Evolutionary conservation across 2,797 vertebrate genomes (phyloP), one percentile per base, ranked within the genome.

Genomic region (Huso huso): DNA sequence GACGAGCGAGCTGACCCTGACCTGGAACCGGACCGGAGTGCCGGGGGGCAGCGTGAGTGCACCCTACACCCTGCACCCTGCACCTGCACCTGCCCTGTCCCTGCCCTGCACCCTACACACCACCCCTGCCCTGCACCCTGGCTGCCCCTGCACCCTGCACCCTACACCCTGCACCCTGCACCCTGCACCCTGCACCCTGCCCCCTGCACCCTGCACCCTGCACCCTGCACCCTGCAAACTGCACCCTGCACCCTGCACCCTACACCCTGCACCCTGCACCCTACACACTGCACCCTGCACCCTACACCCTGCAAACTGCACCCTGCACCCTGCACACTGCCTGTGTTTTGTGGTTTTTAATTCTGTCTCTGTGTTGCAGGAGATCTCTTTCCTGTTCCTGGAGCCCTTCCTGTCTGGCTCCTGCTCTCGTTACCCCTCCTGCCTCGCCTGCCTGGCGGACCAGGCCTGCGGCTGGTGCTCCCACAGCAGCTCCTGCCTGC

Each of bases 401-500:
- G 95, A 97, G 78, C 95, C 94, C 0, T 94, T 88, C 74, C 93
- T 91, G 15, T 95, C 93, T 0, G 88, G 82, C 0, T 86, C 82
- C 52, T 96, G 94, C 6, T 65, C 81, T 1, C 79, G 79, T 0
- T 94, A 95, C 79, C 85, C 76, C 72, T 96, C 94, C 9, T 97
- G 94, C 74, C 82, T 89, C 73, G 92, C 92, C 61, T 97, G 94
- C 78, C 77, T 97, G 57, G 92, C 94, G 0, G 94, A 97, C 77
- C 94, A 95, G 83, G 92, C 93, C 53, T 97, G 94, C 0, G 93
- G 94, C 70, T 97, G 94, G 94, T 97, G 94, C 75, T 85, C 92
- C 0, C 82, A 86, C 66, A 82, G 86, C 49, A 84, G 89, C 62
- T 84, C 86, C 62, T 95, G 94, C 75, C 83, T 91, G 59, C 72